Base-by-base conservation (phyloP, 2,888 invertebrate species). In the Drosophila differens region DNA sequence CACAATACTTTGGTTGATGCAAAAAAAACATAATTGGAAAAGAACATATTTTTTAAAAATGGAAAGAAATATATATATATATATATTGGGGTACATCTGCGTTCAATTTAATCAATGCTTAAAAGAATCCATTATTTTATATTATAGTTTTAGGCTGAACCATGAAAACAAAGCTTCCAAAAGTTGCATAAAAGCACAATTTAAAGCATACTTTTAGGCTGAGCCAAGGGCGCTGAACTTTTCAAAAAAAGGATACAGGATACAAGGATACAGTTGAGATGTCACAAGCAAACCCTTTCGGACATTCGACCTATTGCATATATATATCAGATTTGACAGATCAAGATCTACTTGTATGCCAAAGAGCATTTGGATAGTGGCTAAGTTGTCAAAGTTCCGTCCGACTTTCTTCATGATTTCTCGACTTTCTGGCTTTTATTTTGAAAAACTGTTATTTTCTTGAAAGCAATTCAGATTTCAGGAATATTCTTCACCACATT, bases 161-260 rank as follows among this genome's bases (percentile, higher is more conserved):
- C 6, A 14, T 22, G 14, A 6, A 22, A 12, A 1, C 7, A 14
- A n/a, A 14, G 19, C 7, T 22, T 2, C 4, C 14, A 44, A 19
- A 25, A 54, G 4, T 7, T 3, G 16, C 25, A 2, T 0, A 1
- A 25, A 7, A 9, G 9, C 0, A 0, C 4, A 3, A 0, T 7
- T 4, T 4, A 55, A 12, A 5, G 37, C 37, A 55, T 37, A 55
- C 55, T 55, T 55, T 37, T 37, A 55, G 55, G 55, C 37, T 7
- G 12, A 6, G 30, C 1, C 10, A 0, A 6, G n/a, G 22, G 19
- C 3, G 28, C 16, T 19, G 4, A 0, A 4, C 4, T 9, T 39
- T 19, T 37, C 35, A n/a, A n/a, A n/a, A n/a, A n/a, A n/a, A n/a
- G n/a, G n/a, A n/a, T n/a, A n/a, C n/a, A n/a, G n/a, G n/a, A n/a